These are phyloP conservation scores for Coracias cyanogaster DNA, from an alignment of 2,797 vertebrate species.

Conservation along the genomic window DNA sequence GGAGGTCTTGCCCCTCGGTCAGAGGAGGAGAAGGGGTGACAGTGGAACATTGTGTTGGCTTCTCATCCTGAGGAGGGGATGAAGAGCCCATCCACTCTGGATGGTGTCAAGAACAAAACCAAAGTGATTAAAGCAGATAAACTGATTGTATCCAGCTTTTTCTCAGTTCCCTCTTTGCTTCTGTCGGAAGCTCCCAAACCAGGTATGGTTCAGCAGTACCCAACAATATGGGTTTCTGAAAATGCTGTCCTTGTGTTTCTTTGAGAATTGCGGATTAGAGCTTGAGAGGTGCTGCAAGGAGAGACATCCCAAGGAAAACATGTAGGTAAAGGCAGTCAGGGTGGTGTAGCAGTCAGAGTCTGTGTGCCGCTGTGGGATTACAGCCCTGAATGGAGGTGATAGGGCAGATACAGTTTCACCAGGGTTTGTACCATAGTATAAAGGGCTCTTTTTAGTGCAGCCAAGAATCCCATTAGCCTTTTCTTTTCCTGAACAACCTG, in stretches of 20 bases:
- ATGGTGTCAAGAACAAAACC: neutral
- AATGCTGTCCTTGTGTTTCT: neutral
- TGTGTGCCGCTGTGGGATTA: fast-evolving
- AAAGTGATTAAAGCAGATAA: neutral
- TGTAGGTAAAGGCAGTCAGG: fast-evolving
- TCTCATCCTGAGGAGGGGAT: neutral
- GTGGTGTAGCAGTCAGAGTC: neutral
- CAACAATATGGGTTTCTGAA: neutral
- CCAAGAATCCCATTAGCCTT: constrained; percentile 55
- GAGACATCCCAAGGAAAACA: fast-evolving
- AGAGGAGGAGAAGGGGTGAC: neutral
- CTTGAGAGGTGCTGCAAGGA: neutral
- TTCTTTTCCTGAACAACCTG: constrained; percentile 22
- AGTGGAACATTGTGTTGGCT: neutral
- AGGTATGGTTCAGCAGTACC: neutral
- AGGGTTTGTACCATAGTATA: neutral
- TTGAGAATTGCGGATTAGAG: neutral
- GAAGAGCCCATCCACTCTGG: neutral
- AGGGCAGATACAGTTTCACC: constrained; percentile 20
- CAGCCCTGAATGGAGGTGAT: neutral
- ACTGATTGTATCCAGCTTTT: neutral
- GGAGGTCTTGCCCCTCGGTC: neutral
- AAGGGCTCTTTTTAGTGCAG: constrained; percentile 36
- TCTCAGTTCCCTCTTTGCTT: neutral
- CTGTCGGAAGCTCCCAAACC: neutral